These are phyloP conservation scores for Pipistrellus nathusii DNA, from an alignment of 2,797 vertebrate genomes.

Conservation along the genomic window DNA sequence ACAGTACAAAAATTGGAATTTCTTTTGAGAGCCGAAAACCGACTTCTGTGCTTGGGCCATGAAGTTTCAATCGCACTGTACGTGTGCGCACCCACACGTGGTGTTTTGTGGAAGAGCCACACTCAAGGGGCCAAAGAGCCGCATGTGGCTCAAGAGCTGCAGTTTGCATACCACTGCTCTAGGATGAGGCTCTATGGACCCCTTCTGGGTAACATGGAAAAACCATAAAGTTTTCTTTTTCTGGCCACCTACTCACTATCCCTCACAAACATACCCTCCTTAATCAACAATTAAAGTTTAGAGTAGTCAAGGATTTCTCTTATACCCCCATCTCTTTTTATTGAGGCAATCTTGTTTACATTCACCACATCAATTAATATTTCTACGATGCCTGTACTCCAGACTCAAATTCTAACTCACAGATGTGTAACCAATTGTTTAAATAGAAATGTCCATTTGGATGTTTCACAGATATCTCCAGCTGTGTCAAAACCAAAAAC, in stretches of 20 bases:
- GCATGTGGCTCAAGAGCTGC: too few relatives aligned
- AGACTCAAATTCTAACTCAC: neutral
- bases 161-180: too few relatives aligned
- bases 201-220: neutral
- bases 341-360: neutral
- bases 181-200: neutral
- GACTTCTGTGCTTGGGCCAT: too few relatives aligned
- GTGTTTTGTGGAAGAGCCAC: too few relatives aligned
- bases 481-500: neutral
- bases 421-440: neutral
- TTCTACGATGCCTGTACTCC: neutral
- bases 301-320: neutral
- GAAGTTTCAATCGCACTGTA: too few relatives aligned
- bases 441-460: neutral
- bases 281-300: neutral
- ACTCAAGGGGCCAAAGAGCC: too few relatives aligned
- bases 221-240: neutral
- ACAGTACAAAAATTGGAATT: too few relatives aligned
- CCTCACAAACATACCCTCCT: neutral
- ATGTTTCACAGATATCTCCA: neutral
- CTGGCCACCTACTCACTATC: neutral
- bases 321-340: neutral
- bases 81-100: too few relatives aligned
- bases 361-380: neutral
- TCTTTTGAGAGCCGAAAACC: too few relatives aligned